A percentile compares a stretch with the other conserved stretches of the same genome.
These are phyloP conservation scores for Pseudopipra pipra DNA, from an alignment of 2,113 vertebrate species.

Conservation along the genomic window DNA sequence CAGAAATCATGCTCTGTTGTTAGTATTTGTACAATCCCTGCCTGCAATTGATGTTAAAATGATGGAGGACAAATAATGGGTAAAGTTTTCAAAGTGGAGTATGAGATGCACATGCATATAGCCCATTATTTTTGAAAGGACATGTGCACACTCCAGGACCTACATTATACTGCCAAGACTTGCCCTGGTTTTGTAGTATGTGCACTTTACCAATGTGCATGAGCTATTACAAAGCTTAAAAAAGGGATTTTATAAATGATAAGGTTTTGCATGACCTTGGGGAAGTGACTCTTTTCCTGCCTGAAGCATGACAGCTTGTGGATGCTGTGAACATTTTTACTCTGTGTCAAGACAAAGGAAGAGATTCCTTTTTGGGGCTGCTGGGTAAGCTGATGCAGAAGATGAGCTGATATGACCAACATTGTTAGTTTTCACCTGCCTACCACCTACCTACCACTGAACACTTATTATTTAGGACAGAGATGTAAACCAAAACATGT, in stretches of 20 bases:
- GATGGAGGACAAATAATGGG: neutral
- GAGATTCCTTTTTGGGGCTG: neutral
- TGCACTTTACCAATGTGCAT: neutral
- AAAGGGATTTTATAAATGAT: neutral
- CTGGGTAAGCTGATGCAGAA: neutral
- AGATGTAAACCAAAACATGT: neutral
- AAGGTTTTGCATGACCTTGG: neutral
- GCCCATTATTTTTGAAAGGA: neutral
- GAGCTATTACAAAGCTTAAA: neutral
- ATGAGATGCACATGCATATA: neutral
- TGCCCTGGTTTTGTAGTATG: neutral
- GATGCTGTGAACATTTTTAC: neutral
- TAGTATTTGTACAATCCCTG: neutral
- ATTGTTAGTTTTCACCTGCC: neutral
- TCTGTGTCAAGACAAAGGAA: neutral
- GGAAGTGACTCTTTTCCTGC: neutral
- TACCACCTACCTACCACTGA: neutral
- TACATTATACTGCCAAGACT: neutral
- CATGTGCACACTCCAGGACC: fast-evolving
- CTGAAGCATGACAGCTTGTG: neutral
- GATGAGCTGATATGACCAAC: neutral
- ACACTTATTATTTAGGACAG: neutral
- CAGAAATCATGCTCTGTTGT: neutral
- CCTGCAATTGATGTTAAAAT: neutral
- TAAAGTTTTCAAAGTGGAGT: neutral